A percentile compares a stretch with the other conserved stretches of the same genome.
Evolutionary conservation across 2,888 invertebrate genomes (phyloP).

Genomic region (Meghimatium bilineatum): DNA sequence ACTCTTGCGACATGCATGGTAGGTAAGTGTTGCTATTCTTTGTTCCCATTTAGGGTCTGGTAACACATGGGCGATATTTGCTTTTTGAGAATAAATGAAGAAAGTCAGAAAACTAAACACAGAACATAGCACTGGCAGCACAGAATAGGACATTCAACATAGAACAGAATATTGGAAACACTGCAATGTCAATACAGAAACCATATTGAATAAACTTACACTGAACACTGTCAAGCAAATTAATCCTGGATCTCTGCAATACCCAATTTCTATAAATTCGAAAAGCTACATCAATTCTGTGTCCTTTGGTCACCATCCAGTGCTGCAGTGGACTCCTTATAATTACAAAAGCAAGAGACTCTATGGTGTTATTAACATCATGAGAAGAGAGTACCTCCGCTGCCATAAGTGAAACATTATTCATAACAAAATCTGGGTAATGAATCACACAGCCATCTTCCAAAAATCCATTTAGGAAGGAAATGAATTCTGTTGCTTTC

Average conservation of each 20-base stretch:
- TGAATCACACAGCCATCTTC: constrained; percentile 15
- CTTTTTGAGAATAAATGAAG: too few relatives aligned
- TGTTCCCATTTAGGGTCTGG: too few relatives aligned
- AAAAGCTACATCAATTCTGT: constrained; percentile 34
- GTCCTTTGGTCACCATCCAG: constrained; percentile 39
- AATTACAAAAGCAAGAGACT: neutral
- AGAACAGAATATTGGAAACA: too few relatives aligned
- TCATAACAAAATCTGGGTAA: constrained; percentile 48
- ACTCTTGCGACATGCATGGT: too few relatives aligned
- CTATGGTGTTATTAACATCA: neutral
- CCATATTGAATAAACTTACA: constrained; percentile 40
- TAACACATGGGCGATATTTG: too few relatives aligned
- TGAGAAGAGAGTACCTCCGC: constrained; percentile 12
- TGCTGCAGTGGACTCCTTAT: constrained; percentile 35
- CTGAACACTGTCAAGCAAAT: constrained; percentile 21
- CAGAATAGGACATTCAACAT: too few relatives aligned
- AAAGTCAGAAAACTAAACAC: too few relatives aligned
- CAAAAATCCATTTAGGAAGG: constrained; percentile 35
- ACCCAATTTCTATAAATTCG: constrained; percentile 26
- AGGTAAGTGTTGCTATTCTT: too few relatives aligned
- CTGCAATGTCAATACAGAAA: too few relatives aligned
- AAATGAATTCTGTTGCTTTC: constrained; percentile 6
- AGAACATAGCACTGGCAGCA: too few relatives aligned
- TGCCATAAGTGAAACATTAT: constrained; percentile 41
- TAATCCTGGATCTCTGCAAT: neutral